These are phyloP conservation scores for Sinocyclocheilus anshuiensis DNA, from an alignment of 2,113 vertebrate genomes.

Conservation along the genomic window DNA sequence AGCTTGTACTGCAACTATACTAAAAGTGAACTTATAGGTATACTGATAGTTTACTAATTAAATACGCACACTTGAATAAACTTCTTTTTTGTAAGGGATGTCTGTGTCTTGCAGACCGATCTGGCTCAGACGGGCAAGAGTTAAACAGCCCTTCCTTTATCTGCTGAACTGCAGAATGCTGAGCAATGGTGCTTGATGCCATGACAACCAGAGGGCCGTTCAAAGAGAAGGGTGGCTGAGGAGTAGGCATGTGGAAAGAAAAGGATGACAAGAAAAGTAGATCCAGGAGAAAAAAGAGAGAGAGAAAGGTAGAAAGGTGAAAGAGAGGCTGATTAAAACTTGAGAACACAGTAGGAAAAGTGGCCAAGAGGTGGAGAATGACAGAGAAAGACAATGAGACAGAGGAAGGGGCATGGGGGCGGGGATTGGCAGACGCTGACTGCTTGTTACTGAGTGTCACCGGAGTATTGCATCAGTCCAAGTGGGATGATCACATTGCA, in stretches of 20 bases:
- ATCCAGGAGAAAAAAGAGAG: slow-evolving; percentile 17
- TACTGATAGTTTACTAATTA: no score
- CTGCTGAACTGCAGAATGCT: slow-evolving; percentile 71
- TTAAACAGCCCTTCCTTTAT: slow-evolving; percentile 59
- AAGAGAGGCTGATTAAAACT: slow-evolving; percentile 31
- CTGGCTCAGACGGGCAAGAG: slow-evolving; percentile 43
- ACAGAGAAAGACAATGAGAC: background rate
- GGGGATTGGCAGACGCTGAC: slow-evolving; percentile 48
- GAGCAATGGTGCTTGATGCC: slow-evolving; percentile 72
- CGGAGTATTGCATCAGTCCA: slow-evolving; percentile 74
- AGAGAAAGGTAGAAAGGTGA: background rate
- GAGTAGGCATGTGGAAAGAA: slow-evolving; percentile 40
- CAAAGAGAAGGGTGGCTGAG: slow-evolving; percentile 34
- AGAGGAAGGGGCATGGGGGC: slow-evolving; percentile 7
- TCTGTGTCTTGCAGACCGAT: slow-evolving; percentile 29
- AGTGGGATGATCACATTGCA: slow-evolving; percentile 70
- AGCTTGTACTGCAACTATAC: no score
- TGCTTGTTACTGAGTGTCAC: slow-evolving; percentile 71
- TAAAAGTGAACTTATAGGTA: no score
- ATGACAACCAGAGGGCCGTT: slow-evolving; percentile 67
- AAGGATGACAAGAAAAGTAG: slow-evolving; percentile 31
- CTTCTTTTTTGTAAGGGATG: no score
- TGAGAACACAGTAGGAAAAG: slow-evolving; percentile 26
- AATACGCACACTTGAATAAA: no score
- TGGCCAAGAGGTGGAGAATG: background rate